A percentile compares a stretch with the other conserved stretches of the same genome.
Conservation (phyloP, 1,140 invertebrate genomes). For the Drosophila varians region DNA sequence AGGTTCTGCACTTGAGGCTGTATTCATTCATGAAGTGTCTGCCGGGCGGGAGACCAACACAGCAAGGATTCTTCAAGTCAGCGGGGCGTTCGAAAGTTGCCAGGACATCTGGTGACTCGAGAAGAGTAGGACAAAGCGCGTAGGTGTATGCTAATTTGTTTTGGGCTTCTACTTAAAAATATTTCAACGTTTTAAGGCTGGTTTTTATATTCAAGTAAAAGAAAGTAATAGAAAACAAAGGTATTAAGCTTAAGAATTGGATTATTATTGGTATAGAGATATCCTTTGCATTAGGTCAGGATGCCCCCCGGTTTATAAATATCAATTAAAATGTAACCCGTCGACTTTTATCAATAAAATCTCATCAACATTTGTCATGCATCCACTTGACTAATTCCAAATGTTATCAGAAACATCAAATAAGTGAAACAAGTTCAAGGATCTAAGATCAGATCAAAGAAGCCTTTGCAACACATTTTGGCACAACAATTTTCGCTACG, state of each 20-base stretch:
- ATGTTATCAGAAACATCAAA: constrained; percentile 18
- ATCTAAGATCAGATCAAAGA: constrained; percentile 2
- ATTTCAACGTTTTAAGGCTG: not conserved
- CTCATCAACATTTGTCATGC: not conserved
- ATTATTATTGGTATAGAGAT: no score
- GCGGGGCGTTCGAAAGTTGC: constrained; percentile 34
- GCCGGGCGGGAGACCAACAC: constrained; percentile 28
- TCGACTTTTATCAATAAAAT: no score
- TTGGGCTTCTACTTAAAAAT: not conserved
- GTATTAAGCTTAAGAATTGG: no score
- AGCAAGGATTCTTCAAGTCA: constrained; percentile 17
- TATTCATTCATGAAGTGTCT: constrained; percentile 77
- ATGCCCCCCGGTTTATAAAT: no score
- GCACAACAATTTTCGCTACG: constrained; percentile 23
- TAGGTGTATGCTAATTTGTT: constrained; percentile 44
- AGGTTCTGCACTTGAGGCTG: constrained; percentile 65
- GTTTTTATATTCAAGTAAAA: no score
- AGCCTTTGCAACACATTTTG: constrained; percentile 16
- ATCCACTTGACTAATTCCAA: constrained; percentile 9
- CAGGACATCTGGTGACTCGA: constrained; percentile 41
- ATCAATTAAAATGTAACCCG: no score
- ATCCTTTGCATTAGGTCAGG: no score
- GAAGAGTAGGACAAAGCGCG: not conserved
- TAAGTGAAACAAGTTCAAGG: constrained; percentile 5
- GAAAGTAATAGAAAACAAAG: no score